phyloP scores from a whole-genome alignment of 2,113 vertebrate genomes.

The Columba livia region DNA sequence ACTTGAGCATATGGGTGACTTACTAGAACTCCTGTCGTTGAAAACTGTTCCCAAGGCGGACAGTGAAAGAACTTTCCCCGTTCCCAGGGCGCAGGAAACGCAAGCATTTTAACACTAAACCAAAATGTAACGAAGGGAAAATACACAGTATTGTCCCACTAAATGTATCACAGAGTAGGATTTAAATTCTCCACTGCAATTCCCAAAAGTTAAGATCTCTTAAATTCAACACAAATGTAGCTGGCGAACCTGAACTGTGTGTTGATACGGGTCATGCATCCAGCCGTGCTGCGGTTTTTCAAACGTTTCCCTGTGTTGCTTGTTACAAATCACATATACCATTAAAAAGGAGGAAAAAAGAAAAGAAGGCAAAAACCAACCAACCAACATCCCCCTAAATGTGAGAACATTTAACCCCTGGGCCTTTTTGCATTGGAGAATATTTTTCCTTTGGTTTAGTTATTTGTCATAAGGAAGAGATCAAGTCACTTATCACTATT shows the following conservation, averaged over 20 bases:
- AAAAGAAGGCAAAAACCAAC: not conserved
- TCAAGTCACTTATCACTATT: constrained; percentile 42
- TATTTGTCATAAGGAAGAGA: constrained; percentile 45
- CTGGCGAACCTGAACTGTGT: not conserved
- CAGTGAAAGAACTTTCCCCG: not conserved
- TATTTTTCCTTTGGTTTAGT: constrained; percentile 8
- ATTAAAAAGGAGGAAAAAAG: not conserved
- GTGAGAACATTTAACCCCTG: constrained; percentile 37
- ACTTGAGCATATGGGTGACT: not conserved
- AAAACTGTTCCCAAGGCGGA: not conserved
- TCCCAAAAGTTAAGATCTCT: not conserved
- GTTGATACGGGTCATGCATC: not conserved
- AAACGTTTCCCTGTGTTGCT: not conserved
- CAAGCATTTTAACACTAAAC: not conserved
- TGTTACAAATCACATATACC: not conserved
- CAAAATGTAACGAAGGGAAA: not conserved
- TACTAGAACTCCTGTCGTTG: not conserved
- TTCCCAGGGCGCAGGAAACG: not conserved
- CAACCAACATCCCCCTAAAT: not conserved
- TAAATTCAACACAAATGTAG: not conserved
- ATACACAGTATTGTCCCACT: not conserved
- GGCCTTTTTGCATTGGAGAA: not conserved
- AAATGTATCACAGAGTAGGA: not conserved
- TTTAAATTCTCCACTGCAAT: not conserved
- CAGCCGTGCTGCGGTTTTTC: not conserved